Base-by-base conservation (phyloP, 1,140 invertebrate species). In the Hyles vespertilio region DNA sequence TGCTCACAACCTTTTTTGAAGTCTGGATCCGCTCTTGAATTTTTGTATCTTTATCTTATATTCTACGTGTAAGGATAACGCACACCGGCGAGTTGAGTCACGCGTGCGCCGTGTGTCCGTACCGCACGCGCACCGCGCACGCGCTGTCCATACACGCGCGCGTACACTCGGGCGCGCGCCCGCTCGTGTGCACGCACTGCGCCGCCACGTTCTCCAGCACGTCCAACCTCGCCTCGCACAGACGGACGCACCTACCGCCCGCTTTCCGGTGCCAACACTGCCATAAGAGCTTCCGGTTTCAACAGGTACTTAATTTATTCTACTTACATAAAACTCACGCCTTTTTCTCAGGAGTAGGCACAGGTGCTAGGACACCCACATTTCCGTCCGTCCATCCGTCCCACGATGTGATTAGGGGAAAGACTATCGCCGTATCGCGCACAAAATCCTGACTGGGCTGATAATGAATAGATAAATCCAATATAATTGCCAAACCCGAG, bases 51-150 rank as follows among this genome's bases (percentile, higher is more conserved):
- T n/a, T n/a, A n/a, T n/a, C n/a, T n/a, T n/a, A n/a, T n/a, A n/a
- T n/a, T n/a, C 22, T 22, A 22, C 22, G 22, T 22, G 8, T 0
- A 47, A 8, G 70, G 44, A 32, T 79, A 33, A 87, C 74, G 3
- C 92, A 91, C 72, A 91, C 90, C 0, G 90, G 91, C 0, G 93
- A 94, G 59, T 91, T 92, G 51, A 91, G 91, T 0, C 92, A 88
- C 58, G 8, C 83, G 1, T 92, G 91, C 45, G 8, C 54, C 0
- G 70, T 70, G 0, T 92, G 91, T 56, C 60, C 58, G 1, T 65
- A 70, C 9, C 75, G 87, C 3, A 94, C 93, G 68, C 89, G 84
- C 2, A 87, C 73, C 0, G 45, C 44, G 22, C 57, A 63, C 43
- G 62, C 87, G 0, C 78, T 93, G 51, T 74, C 82, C 34, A 87